phyloP scores from a whole-genome alignment of 2,888 invertebrate genomes.

The Fragum sueziense region DNA sequence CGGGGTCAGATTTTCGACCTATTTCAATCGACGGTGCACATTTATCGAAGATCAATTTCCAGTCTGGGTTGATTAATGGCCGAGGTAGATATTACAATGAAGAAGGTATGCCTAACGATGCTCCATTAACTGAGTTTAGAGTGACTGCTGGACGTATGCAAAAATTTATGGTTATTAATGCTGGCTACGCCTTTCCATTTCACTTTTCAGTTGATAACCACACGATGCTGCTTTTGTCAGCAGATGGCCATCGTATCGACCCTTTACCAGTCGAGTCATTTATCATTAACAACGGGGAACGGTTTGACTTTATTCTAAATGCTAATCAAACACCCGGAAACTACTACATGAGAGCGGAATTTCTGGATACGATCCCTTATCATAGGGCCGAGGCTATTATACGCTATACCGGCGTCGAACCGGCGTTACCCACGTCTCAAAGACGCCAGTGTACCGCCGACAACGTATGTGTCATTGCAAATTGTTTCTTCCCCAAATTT shows the following conservation, averaged over 20 bases:
- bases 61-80: slow-evolving; percentile 1
- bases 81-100: neutral
- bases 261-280: slow-evolving; percentile 6
- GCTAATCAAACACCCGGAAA: too few species aligned
- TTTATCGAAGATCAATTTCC: neutral
- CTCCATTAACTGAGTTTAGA: slow-evolving; percentile 5
- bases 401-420: neutral
- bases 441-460: neutral
- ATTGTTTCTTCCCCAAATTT: neutral
- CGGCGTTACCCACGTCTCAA: neutral
- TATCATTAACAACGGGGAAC: slow-evolving; percentile 6
- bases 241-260: slow-evolving; percentile 6
- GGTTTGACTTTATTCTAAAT: too few species aligned
- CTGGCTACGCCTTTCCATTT: slow-evolving; percentile 13
- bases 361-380: neutral
- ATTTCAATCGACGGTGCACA: neutral
- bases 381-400: neutral
- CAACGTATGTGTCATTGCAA: too few species aligned
- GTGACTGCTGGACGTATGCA: neutral
- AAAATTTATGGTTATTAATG: slow-evolving; percentile 5
- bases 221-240: neutral
- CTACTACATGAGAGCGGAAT: slow-evolving; percentile 1
- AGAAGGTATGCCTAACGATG: neutral
- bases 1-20: neutral
- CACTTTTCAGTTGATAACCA: slow-evolving; percentile 1